phyloP scores from a whole-genome alignment of 2,888 invertebrate genomes.

The Dolichomitus sp. region DNA sequence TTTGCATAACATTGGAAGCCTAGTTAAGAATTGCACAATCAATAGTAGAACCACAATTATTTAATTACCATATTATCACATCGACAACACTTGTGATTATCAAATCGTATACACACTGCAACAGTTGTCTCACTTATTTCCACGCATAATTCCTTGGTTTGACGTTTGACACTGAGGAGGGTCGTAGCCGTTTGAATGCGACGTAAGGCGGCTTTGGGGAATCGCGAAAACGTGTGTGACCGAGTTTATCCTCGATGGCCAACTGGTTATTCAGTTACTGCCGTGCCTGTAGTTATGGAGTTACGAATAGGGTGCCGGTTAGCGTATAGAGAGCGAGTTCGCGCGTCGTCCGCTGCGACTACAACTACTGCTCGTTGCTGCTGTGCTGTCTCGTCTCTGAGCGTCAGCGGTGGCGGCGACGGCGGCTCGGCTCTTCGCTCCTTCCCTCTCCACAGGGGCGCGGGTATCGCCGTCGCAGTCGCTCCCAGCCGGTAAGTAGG shows the following conservation, averaged over 20 bases:
- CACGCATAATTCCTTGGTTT: neutral
- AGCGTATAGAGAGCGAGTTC: slow-evolving; percentile 14
- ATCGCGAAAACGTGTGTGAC: slow-evolving; percentile 6
- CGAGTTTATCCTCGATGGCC: slow-evolving; percentile 5
- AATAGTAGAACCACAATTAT: neutral
- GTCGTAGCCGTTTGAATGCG: neutral
- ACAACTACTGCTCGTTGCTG: slow-evolving; percentile 60
- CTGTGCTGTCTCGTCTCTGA: slow-evolving; percentile 33
- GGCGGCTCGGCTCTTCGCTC: slow-evolving; percentile 18
- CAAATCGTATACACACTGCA: neutral
- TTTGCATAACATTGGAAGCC: neutral
- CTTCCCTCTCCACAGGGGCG: slow-evolving; percentile 45
- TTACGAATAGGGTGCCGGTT: slow-evolving; percentile 14
- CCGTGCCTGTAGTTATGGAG: neutral
- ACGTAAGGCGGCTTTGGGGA: neutral
- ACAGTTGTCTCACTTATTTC: slow-evolving; percentile 25
- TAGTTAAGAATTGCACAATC: neutral
- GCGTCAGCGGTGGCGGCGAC: slow-evolving; percentile 3
- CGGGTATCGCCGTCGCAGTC: slow-evolving; percentile 23
- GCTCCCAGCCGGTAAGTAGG: slow-evolving; percentile 67
- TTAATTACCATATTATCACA: slow-evolving; percentile 25
- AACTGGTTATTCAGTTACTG: neutral
- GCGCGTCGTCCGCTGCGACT: slow-evolving; percentile 46
- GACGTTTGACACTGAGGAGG: neutral
- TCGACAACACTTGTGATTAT: neutral